Evolutionary conservation across 2,113 vertebrate genomes (phyloP).

Genomic region (Ophthalmolycus amberensis): DNA sequence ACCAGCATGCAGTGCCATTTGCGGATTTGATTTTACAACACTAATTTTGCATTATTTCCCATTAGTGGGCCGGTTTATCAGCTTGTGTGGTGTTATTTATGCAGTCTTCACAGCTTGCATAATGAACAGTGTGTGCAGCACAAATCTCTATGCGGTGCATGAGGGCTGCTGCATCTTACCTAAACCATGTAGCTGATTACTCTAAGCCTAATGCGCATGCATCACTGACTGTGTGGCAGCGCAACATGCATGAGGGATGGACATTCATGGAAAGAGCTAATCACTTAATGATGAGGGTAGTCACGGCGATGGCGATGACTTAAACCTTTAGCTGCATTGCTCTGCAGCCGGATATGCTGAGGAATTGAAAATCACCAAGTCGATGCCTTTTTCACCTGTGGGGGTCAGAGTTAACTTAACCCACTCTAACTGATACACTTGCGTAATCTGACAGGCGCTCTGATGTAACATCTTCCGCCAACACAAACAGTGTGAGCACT

Average conservation of each 20-base stretch:
- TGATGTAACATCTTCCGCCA: conserved; percentile 22
- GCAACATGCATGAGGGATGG: conserved; percentile 12
- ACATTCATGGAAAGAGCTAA: conserved; percentile 22
- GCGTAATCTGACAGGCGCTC: conserved; percentile 31
- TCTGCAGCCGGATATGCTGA: background rate
- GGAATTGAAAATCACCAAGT: conserved; percentile 18
- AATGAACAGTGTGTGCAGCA: conserved; percentile 43
- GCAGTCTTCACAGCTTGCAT: conserved; percentile 55
- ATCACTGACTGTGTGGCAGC: conserved; percentile 9
- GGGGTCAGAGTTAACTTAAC: conserved; percentile 36
- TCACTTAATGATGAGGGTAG: conserved; percentile 24
- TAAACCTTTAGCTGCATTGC: background rate
- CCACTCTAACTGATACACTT: conserved; percentile 2
- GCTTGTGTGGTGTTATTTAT: conserved; percentile 61
- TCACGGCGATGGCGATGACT: conserved; percentile 10
- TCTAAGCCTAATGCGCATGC: background rate
- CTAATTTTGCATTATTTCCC: conserved; percentile 65
- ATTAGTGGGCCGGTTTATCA: conserved; percentile 66
- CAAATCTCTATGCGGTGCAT: conserved; percentile 10
- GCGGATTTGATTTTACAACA: conserved; percentile 56
- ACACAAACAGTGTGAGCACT: conserved; percentile 59
- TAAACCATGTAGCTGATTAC: conserved; percentile 29
- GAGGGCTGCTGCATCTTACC: conserved; percentile 36
- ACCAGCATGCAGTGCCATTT: conserved; percentile 33
- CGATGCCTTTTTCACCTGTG: conserved; percentile 20